phyloP scores from a whole-genome alignment of 2,888 invertebrate genomes.

The Copidosoma aretas region DNA sequence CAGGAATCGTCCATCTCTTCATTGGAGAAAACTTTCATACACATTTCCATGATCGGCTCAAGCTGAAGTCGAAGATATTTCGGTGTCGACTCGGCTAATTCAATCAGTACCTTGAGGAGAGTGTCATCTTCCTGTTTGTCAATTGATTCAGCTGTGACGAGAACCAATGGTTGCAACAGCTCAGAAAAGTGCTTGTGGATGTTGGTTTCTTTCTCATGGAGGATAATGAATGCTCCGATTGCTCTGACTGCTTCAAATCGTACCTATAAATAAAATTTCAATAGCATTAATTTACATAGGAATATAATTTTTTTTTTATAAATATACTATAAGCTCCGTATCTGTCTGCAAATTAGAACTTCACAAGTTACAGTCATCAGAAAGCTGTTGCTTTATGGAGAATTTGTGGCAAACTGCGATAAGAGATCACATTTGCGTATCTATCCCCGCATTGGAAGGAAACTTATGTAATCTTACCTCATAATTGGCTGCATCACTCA shows the following conservation, averaged over 20 bases:
- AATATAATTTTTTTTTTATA: not conserved
- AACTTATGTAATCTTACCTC: slow-evolving; percentile 63
- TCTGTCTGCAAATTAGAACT: slow-evolving; percentile 68
- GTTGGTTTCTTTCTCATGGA: slow-evolving; percentile 92
- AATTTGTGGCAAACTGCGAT: slow-evolving; percentile 58
- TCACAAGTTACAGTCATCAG: slow-evolving; percentile 67
- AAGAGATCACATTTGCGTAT: slow-evolving; percentile 50
- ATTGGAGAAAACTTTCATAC: slow-evolving; percentile 74
- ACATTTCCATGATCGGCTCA: slow-evolving; percentile 84
- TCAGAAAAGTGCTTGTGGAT: slow-evolving; percentile 90
- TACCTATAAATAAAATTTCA: slow-evolving; percentile 60
- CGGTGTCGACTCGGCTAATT: slow-evolving; percentile 90
- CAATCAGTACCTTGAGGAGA: slow-evolving; percentile 90
- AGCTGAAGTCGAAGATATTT: slow-evolving; percentile 90
- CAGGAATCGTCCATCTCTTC: slow-evolving; percentile 76
- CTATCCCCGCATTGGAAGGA: slow-evolving; percentile 46
- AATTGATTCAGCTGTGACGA: slow-evolving; percentile 81
- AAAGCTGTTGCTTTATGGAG: slow-evolving; percentile 64
- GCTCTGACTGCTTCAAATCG: slow-evolving; percentile 84
- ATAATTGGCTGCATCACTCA: slow-evolving; percentile 75
- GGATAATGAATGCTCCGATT: slow-evolving; percentile 84
- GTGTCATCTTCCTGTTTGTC: slow-evolving; percentile 88
- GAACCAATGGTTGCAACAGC: slow-evolving; percentile 79
- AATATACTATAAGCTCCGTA: slow-evolving; percentile 65
- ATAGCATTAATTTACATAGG: not conserved